Evolutionary conservation across 1,140 invertebrate species (phyloP).

Genomic region (Rhopalosiphum padi): DNA sequence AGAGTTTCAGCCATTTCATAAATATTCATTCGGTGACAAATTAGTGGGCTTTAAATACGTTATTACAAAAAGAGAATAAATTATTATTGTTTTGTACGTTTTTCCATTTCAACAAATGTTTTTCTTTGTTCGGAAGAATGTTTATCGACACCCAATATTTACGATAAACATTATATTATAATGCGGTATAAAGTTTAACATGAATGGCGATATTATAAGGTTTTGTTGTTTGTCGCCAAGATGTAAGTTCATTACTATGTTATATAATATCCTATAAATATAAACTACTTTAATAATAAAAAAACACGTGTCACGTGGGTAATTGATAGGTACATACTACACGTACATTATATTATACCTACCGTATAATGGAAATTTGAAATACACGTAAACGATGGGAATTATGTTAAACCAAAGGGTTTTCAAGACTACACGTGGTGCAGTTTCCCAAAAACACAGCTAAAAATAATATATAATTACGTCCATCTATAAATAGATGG

Average conservation of each 20-base stretch:
- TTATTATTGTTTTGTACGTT: not conserved
- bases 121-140: not conserved
- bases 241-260: not conserved
- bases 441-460: not conserved
- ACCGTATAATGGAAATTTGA: not conserved
- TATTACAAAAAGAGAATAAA: not conserved
- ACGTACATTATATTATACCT: not conserved
- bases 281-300: not conserved
- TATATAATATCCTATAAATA: not conserved
- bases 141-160: not conserved
- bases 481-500: not conserved
- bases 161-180: not conserved
- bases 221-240: not conserved
- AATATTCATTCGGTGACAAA: not conserved
- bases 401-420: not conserved
- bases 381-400: not conserved
- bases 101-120: not conserved
- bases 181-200: not conserved
- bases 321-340: not conserved
- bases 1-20: not conserved
- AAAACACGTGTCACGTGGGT: too few species aligned
- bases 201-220: not conserved
- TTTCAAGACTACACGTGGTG: not conserved
- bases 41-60: not conserved
- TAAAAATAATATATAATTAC: slow-evolving; percentile 4